Evolutionary conservation across 2,888 invertebrate species (phyloP).

Genomic region (Myathropa florea): DNA sequence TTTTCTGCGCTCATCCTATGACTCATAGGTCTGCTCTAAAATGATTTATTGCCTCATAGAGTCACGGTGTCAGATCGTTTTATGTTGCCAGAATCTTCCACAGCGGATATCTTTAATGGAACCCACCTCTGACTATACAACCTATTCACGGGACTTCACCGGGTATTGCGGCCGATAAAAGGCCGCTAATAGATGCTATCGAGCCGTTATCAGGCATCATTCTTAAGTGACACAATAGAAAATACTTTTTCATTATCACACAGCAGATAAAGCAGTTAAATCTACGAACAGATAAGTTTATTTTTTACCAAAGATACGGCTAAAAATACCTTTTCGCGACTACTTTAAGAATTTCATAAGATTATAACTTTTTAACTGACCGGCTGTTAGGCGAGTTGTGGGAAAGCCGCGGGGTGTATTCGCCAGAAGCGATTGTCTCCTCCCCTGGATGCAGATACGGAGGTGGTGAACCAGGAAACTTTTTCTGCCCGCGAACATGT

Average conservation of each 20-base stretch:
- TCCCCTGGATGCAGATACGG: not conserved
- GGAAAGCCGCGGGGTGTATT: not conserved
- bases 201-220: not conserved
- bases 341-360: no score
- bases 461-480: slow-evolving; percentile 10
- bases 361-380: no score
- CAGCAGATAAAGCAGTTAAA: not conserved
- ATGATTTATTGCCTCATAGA: not conserved
- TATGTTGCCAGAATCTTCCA: not conserved
- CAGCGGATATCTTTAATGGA: not conserved
- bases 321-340: not conserved
- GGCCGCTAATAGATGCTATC: not conserved
- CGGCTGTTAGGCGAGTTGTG: not conserved
- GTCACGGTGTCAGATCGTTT: not conserved
- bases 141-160: not conserved
- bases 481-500: not conserved
- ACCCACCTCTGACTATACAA: not conserved
- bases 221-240: not conserved
- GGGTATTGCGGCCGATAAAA: not conserved
- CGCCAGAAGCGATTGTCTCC: not conserved
- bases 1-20: not conserved
- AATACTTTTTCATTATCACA: not conserved
- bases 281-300: not conserved
- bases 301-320: not conserved
- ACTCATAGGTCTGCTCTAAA: not conserved